Evolutionary conservation across 1,140 invertebrate genomes (phyloP).

Genomic region (Drosophila arawakana): DNA sequence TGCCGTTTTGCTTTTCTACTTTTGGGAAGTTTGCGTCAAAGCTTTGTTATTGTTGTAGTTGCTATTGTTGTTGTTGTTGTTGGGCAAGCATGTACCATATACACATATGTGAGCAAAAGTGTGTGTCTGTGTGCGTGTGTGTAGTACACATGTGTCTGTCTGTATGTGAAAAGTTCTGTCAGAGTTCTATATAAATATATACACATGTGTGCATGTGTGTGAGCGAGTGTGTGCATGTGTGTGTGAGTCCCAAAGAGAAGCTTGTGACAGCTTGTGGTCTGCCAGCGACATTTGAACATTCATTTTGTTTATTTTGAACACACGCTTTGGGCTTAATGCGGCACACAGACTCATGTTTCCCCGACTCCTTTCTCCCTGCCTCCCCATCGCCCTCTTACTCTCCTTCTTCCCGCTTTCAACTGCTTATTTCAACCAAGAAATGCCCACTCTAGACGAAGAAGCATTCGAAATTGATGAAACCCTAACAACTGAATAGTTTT

Average conservation of each 20-base stretch:
- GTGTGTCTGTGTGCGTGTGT: constrained; percentile 17
- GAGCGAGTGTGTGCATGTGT: constrained; percentile 12
- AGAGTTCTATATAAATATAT: background rate
- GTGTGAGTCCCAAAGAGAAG: constrained; percentile 36
- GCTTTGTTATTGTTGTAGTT: constrained; percentile 62
- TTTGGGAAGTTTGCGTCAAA: constrained; percentile 78
- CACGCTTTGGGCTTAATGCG: constrained; percentile 62
- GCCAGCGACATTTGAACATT: constrained; percentile 77
- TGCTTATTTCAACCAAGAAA: background rate
- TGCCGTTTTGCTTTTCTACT: constrained; percentile 55
- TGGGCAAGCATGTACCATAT: constrained; percentile 40
- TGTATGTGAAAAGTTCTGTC: constrained; percentile 27
- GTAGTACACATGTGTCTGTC: constrained; percentile 10
- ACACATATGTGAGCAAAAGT: background rate
- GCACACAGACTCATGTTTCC: constrained; percentile 41
- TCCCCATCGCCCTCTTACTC: background rate
- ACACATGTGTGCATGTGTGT: constrained; percentile 13
- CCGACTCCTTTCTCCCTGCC: background rate
- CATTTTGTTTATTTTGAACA: constrained; percentile 74
- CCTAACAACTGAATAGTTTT: no score
- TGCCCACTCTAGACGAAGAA: background rate
- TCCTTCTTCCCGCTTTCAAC: background rate
- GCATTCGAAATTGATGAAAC: no score
- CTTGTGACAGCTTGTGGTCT: constrained; percentile 82
- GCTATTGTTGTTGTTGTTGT: constrained; percentile 53